phyloP scores from a whole-genome alignment of 2,888 invertebrate species.

The Drosophila suboccidentalis region DNA sequence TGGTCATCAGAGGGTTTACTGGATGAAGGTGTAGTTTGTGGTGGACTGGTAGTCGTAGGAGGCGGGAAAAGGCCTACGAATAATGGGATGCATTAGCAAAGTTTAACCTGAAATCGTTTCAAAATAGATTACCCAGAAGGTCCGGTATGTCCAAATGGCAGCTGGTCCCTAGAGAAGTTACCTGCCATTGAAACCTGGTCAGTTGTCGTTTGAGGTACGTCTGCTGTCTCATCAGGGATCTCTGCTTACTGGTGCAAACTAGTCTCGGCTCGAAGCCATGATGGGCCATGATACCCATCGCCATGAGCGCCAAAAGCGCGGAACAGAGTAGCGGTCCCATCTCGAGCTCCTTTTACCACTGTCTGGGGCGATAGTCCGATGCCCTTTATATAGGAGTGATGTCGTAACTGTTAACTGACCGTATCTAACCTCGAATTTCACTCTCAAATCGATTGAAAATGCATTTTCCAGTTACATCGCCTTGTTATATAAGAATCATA shows the following conservation, averaged over 20 bases:
- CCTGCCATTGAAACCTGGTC: neutral
- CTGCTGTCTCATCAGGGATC: neutral
- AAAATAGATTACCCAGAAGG: neutral
- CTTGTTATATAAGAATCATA: conserved; percentile 2
- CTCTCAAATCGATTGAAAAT: conserved; percentile 4
- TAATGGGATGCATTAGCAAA: neutral
- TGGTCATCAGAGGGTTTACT: no score
- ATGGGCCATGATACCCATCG: neutral
- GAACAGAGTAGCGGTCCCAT: conserved; percentile 11
- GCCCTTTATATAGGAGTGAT: conserved; percentile 18
- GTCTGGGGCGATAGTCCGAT: neutral
- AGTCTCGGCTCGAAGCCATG: neutral
- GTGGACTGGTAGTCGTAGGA: no score
- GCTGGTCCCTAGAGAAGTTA: neutral
- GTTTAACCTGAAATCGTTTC: neutral
- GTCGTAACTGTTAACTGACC: conserved; percentile 8
- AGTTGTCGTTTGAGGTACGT: neutral
- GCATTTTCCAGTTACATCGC: neutral
- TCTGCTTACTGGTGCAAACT: neutral
- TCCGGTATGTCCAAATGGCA: neutral
- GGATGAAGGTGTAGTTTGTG: no score
- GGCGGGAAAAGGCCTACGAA: neutral
- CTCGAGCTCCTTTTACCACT: neutral
- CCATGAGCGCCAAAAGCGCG: conserved; percentile 21
- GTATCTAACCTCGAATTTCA: neutral